These are phyloP conservation scores for Panthera tigris DNA, from an alignment of 2,113 vertebrate genomes.

Conservation along the genomic window DNA sequence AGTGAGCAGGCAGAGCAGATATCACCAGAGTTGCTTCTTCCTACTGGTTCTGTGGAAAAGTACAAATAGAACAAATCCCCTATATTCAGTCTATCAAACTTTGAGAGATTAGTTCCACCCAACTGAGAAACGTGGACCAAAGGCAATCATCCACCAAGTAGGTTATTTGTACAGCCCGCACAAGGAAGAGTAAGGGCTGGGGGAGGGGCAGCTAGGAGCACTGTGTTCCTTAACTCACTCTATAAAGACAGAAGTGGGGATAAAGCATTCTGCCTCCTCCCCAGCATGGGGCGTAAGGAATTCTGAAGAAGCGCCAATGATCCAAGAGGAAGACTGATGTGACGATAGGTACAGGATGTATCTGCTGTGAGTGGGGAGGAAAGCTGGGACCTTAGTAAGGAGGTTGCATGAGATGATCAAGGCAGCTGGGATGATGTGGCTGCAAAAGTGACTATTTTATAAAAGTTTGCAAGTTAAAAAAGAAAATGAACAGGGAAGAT, in stretches of 20 bases:
- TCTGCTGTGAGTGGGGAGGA: background rate
- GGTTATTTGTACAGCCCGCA: background rate
- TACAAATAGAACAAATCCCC: background rate
- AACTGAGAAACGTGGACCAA: background rate
- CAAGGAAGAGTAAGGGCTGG: background rate
- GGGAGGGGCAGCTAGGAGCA: background rate
- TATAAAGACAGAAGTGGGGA: background rate
- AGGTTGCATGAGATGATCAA: background rate
- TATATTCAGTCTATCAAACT: background rate
- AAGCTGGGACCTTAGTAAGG: background rate
- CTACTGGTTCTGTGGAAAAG: background rate
- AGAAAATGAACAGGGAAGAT: slow-evolving; percentile 7
- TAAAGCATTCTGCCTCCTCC: background rate
- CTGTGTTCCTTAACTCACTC: background rate
- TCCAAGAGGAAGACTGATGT: background rate
- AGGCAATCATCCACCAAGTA: background rate
- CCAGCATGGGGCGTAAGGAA: background rate
- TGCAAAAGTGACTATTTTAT: background rate
- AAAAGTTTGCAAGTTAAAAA: slow-evolving; percentile 46
- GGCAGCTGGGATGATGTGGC: background rate
- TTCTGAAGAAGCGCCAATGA: background rate
- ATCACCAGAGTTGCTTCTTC: background rate
- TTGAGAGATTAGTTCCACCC: background rate
- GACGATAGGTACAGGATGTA: background rate
- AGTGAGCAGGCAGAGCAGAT: background rate